Evolutionary conservation across 1,140 invertebrate species (phyloP), one percentile per base, ranked within the genome.

Genomic region (Zaprionus capensis): DNA sequence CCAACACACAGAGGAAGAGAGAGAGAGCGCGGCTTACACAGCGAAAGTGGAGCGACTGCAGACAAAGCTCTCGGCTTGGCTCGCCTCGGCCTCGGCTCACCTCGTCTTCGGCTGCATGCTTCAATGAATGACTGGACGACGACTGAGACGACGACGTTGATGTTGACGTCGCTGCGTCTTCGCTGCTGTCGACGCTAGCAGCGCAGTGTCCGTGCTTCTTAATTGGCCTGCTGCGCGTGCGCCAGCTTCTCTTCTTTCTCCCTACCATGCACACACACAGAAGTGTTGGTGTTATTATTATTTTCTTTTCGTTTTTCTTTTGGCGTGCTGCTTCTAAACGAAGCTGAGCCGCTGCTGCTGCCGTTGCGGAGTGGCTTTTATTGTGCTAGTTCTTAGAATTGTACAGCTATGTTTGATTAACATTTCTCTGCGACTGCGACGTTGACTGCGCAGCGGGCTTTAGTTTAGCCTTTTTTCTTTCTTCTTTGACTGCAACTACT

Each of bases 381-480:
- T 85, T 88, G 85, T 88, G 71, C 81, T 70, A 88, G 78, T 90
- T 88, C 85, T 84, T 61, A 69, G 84, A 88, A 90, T 90, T 84
- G 75, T 87, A 88, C 84, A 88, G 84, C 84, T 88, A 88, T 79
- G 75, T 88, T 88, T 88, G 85, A 90, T 87, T 88, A 87, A 81
- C 85, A 87, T 87, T 87, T 78, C 64, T 65, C 49, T 46, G 66
- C 5, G 36, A 55, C 72, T 63, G 49, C 20, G 49, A 69, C 38
- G 38, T n/a, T 34, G 31, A n/a, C 38, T 41, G 38, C 15, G 38
- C 38, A 15, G 69, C 62, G n/a, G 26, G n/a, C 31, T 15, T 53
- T 70, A 68, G 59, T 53, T 75, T 75, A 65, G 56, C 59, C 70
- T 64, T 75, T 71, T 64, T 71, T 64, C 59, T 9, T 31, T 31